Base-by-base conservation (phyloP, 2,888 invertebrate species). In the Yponomeuta sedellus region DNA sequence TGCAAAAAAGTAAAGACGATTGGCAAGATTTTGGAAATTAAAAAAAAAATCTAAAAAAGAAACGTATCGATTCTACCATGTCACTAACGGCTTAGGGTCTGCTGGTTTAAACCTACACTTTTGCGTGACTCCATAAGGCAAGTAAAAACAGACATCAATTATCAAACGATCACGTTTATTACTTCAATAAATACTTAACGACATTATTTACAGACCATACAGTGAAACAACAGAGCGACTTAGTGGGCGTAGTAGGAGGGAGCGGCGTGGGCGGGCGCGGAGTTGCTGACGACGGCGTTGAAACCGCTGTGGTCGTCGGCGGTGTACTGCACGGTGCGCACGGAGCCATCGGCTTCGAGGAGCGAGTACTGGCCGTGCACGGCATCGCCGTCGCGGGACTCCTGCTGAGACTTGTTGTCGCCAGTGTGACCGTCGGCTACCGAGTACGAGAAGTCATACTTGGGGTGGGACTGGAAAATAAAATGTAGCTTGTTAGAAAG, bases 381-480 rank as follows among this genome's bases (percentile, higher is more conserved):
- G 66, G 65, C 68, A 61, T 68, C 68, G 10, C 68, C 68, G 67
- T 67, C 68, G 67, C 68, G 68, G 19, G 22, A 56, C 66, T 66
- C 67, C 40, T 68, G 67, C 66, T 68, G 68, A n/a, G 65, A 67
- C 65, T 67, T 67, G 62, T 72, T 75, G 70, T 77, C 77, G 28
- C 77, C 77, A 68, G 92, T 92, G 79, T 92, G 91, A 22, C 87
- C 81, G 76, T 93, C 92, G 70, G 91, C 85, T 1, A 93, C 92
- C 34, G 91, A 91, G 84, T 93, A 93, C 67, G 82, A 84, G 85
- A 85, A 92, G 73, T 92, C 87, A 79, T 90, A 91, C 74, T 84
- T 85, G 70, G 90, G 91, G 78, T 88, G 77, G 1, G 89, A 80
- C 86, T 88, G 73, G 4, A 64, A 70, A 4, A 44, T 58, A 66